Evolutionary conservation across 1,140 invertebrate species (phyloP).

Genomic region (Eufriesea mexicana): DNA sequence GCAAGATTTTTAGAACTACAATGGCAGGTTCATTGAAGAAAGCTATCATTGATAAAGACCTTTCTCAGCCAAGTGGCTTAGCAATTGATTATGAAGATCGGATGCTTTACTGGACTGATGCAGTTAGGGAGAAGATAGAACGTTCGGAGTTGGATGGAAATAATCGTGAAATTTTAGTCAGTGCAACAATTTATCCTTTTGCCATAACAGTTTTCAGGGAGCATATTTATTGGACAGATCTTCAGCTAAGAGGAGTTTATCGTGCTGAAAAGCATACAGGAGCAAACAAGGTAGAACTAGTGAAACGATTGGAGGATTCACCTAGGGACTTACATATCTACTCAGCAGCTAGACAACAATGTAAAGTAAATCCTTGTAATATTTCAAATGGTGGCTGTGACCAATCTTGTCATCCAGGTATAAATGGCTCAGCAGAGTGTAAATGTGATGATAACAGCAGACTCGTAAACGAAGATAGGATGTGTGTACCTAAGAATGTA

Average conservation of each 20-base stretch:
- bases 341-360: conserved; percentile 90
- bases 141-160: conserved; percentile 93
- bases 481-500: conserved; percentile 94
- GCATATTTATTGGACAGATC: conserved; percentile 99
- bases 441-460: conserved; percentile 93
- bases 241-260: conserved; percentile 96
- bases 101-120: conserved; percentile 99
- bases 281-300: conserved; percentile 96
- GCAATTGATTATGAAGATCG: conserved; percentile 98
- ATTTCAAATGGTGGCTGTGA: conserved; percentile 98
- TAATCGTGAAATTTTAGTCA: conserved; percentile 89
- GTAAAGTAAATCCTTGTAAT: conserved; percentile 92
- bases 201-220: conserved; percentile 95
- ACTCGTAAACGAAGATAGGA: conserved; percentile 94
- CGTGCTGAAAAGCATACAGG: conserved; percentile 98
- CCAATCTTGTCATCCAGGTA: conserved; percentile 95
- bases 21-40: conserved; percentile 97
- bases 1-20: conserved; percentile 96
- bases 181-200: conserved; percentile 97
- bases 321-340: conserved; percentile 96
- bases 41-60: conserved; percentile 93
- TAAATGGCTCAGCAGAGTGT: conserved; percentile 92
- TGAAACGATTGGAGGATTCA: conserved; percentile 94
- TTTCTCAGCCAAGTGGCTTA: conserved; percentile 97
- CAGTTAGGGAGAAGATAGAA: conserved; percentile 98